A percentile compares a stretch with the other conserved stretches of the same genome.
Conservation (phyloP, 1,140 invertebrate genomes). For the Panagrolaimus sp. region DNA sequence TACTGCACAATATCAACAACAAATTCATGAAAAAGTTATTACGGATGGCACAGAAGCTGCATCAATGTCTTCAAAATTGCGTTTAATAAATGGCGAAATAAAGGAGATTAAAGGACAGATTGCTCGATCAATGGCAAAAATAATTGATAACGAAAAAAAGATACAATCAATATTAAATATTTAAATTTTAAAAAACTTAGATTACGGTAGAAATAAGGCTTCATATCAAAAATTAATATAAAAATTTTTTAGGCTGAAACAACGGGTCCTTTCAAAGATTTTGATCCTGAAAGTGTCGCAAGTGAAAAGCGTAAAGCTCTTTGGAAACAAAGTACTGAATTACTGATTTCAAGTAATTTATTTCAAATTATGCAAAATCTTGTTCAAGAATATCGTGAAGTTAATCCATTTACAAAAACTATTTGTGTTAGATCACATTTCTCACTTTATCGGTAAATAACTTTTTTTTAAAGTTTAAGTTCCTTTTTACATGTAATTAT, state of each 20-base stretch:
- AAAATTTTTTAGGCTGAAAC: not conserved
- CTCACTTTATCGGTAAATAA: slow-evolving; percentile 29
- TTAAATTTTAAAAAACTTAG: not conserved
- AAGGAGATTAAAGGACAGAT: slow-evolving; percentile 35
- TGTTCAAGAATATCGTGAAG: slow-evolving; percentile 33
- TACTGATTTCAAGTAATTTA: slow-evolving; percentile 13
- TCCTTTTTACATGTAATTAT: slow-evolving; percentile 16
- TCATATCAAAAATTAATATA: not conserved
- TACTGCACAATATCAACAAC: slow-evolving; percentile 18
- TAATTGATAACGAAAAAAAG: slow-evolving; percentile 39
- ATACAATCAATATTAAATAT: slow-evolving; percentile 16
- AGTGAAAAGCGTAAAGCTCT: not conserved
- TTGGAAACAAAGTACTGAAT: slow-evolving; percentile 2
- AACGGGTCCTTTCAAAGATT: not conserved
- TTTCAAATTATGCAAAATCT: slow-evolving; percentile 31
- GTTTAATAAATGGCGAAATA: slow-evolving; percentile 33
- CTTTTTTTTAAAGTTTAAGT: not conserved
- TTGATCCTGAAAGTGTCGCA: not conserved
- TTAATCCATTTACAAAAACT: slow-evolving; percentile 24
- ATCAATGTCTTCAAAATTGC: slow-evolving; percentile 24
- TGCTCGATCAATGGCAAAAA: slow-evolving; percentile 25
- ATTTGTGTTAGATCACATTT: slow-evolving; percentile 26
- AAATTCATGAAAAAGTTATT: slow-evolving; percentile 18
- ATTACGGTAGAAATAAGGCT: not conserved
- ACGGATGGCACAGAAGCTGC: slow-evolving; percentile 13